These are phyloP conservation scores for Artemia sinica DNA, from an alignment of 2,888 invertebrate genomes.

Conservation along the genomic window DNA sequence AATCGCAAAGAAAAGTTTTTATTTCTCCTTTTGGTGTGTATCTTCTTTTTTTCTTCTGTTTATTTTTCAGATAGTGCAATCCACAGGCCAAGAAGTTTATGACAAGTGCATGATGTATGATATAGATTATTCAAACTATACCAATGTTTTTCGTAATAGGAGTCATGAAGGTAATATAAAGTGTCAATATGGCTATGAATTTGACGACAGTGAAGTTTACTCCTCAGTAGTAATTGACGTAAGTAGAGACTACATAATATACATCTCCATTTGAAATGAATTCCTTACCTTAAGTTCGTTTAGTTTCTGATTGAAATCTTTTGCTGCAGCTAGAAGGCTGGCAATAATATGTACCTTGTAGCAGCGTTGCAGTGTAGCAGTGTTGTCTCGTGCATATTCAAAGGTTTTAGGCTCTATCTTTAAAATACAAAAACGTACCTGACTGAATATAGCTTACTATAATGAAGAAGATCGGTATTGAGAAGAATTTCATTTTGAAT, in stretches of 20 bases:
- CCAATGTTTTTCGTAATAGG: background rate
- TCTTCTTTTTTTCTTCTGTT: no score
- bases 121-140: constrained; percentile 17
- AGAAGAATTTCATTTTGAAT: no score
- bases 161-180: constrained; percentile 13
- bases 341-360: background rate
- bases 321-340: background rate
- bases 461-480: no score
- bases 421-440: no score
- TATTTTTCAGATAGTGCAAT: no score
- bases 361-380: no score
- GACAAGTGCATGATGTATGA: constrained; percentile 24
- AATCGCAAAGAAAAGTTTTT: no score
- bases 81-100: constrained; percentile 13
- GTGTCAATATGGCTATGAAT: constrained; percentile 64
- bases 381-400: background rate
- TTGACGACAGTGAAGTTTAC: constrained; percentile 45
- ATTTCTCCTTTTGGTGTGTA: no score
- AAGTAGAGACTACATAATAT: constrained; percentile 26
- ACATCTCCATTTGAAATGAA: background rate
- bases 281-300: no score
- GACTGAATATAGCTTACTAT: no score
- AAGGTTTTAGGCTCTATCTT: no score
- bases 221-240: constrained; percentile 74
- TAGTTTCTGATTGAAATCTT: background rate